Base-by-base conservation (phyloP, 2,888 invertebrate genomes). In the Nephrotoma appendiculata region DNA sequence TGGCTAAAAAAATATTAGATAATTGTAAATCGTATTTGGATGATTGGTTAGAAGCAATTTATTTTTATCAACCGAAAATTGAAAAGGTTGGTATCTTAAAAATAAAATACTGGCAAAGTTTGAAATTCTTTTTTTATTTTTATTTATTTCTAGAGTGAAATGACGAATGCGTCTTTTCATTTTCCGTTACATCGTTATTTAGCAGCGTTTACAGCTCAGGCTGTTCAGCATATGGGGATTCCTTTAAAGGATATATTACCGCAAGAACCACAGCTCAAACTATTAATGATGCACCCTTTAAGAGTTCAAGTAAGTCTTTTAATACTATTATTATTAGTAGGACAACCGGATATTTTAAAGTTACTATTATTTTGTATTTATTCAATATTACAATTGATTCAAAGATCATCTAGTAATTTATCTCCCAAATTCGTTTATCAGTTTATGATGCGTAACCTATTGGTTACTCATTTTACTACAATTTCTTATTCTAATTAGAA, bases 101-200 rank as follows among this genome's bases (percentile, higher is more conserved):
- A 11, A 44, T 6, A 19, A 11, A 11, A 42, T 19, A 15, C 43
- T 44, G 15, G 12, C n/a, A 86, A 9, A 84, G 87, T 85, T 11
- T 41, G 19, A 2, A 57, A 48, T 85, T 11, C 41, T 48, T 15
- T 86, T 86, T 86, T 88, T 87, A 87, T 57, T 84, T 87, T 87
- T 87, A 87, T 42, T 88, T 31, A 86, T 88, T 92, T 92, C n/a
- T 92, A 96, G 96, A 92, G 93, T 90, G 96, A 96, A 91, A 94
- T 94, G 92, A 93, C 95, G 92, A 96, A 98, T 93, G 96, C 98
- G 87, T 98, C 98, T 86, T 99, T 99, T 93, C 99, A 99, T 93
- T 94, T 98, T 90, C 99, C 99, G 31, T 94, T 99, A 89, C 99
- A 99, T 93, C 96, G 99, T 86, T 98, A 98, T 92, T 94, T 98